These are phyloP conservation scores for Schizaphis graminum DNA, from an alignment of 2,888 invertebrate genomes.

Conservation along the genomic window DNA sequence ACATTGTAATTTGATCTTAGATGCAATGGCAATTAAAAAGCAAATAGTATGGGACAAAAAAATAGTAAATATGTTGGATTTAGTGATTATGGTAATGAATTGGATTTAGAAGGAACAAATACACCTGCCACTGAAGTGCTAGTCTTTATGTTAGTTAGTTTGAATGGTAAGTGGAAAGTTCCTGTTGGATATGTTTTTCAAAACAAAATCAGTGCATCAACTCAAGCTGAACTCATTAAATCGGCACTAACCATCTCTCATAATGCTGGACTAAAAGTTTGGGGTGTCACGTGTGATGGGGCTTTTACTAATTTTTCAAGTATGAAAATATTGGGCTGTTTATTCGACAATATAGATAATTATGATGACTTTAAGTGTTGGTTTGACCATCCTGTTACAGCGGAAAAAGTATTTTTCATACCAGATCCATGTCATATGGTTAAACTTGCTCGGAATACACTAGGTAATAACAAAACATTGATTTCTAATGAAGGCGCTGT, in stretches of 20 bases:
- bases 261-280: constrained; percentile 15
- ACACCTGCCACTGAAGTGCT: no score
- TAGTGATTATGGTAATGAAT: constrained; percentile 10
- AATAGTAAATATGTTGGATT: background rate
- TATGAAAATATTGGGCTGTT: constrained; percentile 9
- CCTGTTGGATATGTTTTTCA: constrained; percentile 32
- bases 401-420: constrained; percentile 6
- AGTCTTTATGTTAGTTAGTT: no score
- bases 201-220: background rate
- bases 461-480: background rate
- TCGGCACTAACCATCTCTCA: no score
- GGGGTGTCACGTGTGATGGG: constrained; percentile 28
- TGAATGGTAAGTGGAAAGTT: constrained; percentile 13
- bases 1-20: background rate
- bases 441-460: background rate
- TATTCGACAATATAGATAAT: background rate
- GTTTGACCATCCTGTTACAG: constrained; percentile 3
- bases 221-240: constrained; percentile 14
- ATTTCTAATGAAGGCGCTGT: background rate
- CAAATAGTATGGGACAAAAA: constrained; percentile 17
- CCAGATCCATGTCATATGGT: constrained; percentile 18
- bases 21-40: constrained; percentile 22
- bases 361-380: background rate
- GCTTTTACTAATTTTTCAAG: background rate
- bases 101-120: background rate